These are phyloP conservation scores for Struthio camelus DNA, from an alignment of 2,113 vertebrate genomes.

Conservation along the genomic window DNA sequence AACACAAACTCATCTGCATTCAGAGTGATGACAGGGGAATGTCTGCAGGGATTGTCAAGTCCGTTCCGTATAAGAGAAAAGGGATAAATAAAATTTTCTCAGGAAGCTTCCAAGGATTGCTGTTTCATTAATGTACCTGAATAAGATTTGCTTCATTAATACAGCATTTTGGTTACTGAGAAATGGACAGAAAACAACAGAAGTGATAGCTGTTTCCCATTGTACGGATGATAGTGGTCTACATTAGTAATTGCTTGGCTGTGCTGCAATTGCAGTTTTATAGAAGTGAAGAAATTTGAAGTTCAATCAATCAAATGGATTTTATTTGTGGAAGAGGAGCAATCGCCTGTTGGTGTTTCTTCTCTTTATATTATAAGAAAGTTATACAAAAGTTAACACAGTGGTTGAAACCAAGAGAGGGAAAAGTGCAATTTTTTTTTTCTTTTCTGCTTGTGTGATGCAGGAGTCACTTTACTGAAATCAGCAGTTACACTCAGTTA, in stretches of 20 bases:
- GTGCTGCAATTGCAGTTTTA: neutral
- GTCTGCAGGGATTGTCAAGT: neutral
- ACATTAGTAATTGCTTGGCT: neutral
- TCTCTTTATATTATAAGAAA: neutral
- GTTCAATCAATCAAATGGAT: neutral
- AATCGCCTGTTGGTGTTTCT: neutral
- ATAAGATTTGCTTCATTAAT: neutral
- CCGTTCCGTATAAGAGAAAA: neutral
- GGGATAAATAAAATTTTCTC: neutral
- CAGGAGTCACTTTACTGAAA: neutral
- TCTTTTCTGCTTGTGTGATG: neutral
- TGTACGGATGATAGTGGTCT: conserved; percentile 16
- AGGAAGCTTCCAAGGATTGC: neutral
- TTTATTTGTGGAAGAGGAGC: neutral
- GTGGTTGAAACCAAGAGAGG: neutral
- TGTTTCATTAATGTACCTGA: neutral
- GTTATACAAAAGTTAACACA: neutral
- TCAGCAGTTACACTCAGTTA: neutral
- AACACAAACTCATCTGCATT: neutral
- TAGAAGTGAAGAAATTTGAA: neutral
- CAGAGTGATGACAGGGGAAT: neutral
- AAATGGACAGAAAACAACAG: conserved; percentile 7
- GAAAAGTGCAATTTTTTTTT: neutral
- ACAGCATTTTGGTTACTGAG: neutral
- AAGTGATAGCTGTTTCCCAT: conserved; percentile 4